A percentile compares a stretch with the other conserved stretches of the same genome.
Conservation (phyloP, 2,888 invertebrate species). For the Caenorhabditis uteleia region DNA sequence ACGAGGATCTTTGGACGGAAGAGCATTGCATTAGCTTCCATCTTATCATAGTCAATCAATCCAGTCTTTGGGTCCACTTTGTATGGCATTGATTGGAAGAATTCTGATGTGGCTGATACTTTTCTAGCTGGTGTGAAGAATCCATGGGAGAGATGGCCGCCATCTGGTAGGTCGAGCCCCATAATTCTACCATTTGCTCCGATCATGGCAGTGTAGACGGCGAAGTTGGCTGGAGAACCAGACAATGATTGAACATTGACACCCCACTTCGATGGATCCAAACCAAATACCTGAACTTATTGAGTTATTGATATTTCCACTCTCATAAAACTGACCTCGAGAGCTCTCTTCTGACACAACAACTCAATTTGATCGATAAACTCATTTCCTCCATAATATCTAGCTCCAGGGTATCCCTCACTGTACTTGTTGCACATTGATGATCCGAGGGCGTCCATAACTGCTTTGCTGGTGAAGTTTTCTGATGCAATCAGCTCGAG, state of each 20-base stretch:
- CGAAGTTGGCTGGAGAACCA: slow-evolving; percentile 93
- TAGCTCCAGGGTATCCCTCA: slow-evolving; percentile 76
- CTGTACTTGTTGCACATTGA: slow-evolving; percentile 76
- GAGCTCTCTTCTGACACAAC: slow-evolving; percentile 84
- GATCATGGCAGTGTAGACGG: slow-evolving; percentile 82
- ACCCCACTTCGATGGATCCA: slow-evolving; percentile 88
- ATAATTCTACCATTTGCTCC: slow-evolving; percentile 94
- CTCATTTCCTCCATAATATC: slow-evolving; percentile 97
- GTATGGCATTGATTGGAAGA: slow-evolving; percentile 98
- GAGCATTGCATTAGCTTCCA: slow-evolving; percentile 82
- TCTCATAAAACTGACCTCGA: slow-evolving; percentile 70
- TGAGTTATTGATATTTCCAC: neutral
- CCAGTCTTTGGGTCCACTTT: slow-evolving; percentile 82
- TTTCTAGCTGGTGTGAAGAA: slow-evolving; percentile 88
- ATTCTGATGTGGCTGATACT: slow-evolving; percentile 94
- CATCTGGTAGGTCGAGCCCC: slow-evolving; percentile 91
- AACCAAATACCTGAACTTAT: slow-evolving; percentile 78
- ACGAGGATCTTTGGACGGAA: slow-evolving; percentile 92
- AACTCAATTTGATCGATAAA: slow-evolving; percentile 90
- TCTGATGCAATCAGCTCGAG: slow-evolving; percentile 97
- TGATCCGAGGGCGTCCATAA: slow-evolving; percentile 73
- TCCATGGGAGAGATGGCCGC: slow-evolving; percentile 80
- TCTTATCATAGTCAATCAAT: slow-evolving; percentile 87
- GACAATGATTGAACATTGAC: slow-evolving; percentile 97
- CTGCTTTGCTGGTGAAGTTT: slow-evolving; percentile 73